Percentiles rank a stretch among this genome's conserved stretches.
Conservation (phyloP, 2,888 invertebrate genomes). For the Mimachlamys varia region DNA sequence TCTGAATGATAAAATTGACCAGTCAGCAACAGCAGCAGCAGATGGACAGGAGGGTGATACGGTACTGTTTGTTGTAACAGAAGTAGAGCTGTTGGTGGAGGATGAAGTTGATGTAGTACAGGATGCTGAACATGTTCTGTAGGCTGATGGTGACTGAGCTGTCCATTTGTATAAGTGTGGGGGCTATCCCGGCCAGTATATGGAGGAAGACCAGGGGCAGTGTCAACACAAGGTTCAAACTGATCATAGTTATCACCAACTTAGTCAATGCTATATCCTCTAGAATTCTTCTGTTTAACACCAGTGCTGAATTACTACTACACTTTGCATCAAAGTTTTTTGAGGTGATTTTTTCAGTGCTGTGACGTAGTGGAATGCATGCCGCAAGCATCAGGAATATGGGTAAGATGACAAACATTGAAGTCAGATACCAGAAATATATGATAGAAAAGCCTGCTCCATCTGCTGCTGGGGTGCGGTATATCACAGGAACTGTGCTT, state of each 20-base stretch:
- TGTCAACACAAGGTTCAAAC: constrained; percentile 73
- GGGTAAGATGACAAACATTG: constrained; percentile 76
- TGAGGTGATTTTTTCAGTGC: constrained; percentile 65
- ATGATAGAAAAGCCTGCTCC: constrained; percentile 75
- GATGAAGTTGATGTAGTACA: constrained; percentile 76
- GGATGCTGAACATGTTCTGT: constrained; percentile 72
- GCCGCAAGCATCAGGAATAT: constrained; percentile 71
- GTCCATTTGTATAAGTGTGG: constrained; percentile 61
- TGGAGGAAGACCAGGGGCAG: constrained; percentile 73
- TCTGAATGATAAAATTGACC: background rate
- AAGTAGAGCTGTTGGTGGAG: constrained; percentile 77
- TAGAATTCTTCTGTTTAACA: constrained; percentile 69
- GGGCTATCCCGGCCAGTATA: constrained; percentile 65
- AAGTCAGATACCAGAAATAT: constrained; percentile 79
- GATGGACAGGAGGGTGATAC: constrained; percentile 71
- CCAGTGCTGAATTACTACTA: constrained; percentile 67
- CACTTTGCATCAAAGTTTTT: constrained; percentile 69
- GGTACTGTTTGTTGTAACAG: constrained; percentile 76
- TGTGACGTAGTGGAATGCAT: constrained; percentile 68
- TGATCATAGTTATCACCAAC: constrained; percentile 72
- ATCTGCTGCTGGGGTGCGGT: constrained; percentile 66
- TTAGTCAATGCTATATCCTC: constrained; percentile 74
- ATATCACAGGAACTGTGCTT: constrained; percentile 57
- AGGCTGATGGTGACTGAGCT: constrained; percentile 66
- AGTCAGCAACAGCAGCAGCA: constrained; percentile 75